phyloP scores from a whole-genome alignment of 1,140 invertebrate species.

The Drosophila quadrilineata region DNA sequence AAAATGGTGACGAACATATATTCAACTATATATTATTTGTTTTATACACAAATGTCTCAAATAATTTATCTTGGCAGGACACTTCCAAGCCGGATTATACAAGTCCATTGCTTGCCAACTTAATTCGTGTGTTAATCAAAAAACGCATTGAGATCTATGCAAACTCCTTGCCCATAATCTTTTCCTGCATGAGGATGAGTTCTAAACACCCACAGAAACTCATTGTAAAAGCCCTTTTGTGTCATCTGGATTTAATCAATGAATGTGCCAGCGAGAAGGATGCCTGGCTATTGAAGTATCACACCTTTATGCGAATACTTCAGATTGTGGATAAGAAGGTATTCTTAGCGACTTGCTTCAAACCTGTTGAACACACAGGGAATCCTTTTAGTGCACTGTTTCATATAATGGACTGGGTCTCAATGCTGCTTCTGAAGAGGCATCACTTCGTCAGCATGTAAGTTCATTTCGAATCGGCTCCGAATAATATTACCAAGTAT shows the following conservation, averaged over 20 bases:
- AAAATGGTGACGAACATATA: constrained; percentile 21
- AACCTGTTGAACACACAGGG: too few species aligned
- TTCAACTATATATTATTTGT: neutral
- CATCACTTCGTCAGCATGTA: constrained; percentile 30
- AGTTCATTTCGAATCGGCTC: constrained; percentile 11
- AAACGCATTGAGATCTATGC: constrained; percentile 19
- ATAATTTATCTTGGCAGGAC: constrained; percentile 13
- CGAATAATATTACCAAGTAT: too few species aligned
- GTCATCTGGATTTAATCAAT: constrained; percentile 22
- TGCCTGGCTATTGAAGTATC: constrained; percentile 30
- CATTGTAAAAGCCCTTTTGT: too few species aligned
- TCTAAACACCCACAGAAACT: too few species aligned
- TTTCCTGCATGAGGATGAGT: too few species aligned
- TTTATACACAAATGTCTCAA: neutral
- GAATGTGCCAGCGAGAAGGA: constrained; percentile 19
- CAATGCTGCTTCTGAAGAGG: constrained; percentile 27
- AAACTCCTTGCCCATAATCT: constrained; percentile 27
- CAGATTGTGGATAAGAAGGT: too few species aligned
- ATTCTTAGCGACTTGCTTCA: too few species aligned
- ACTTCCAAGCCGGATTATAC: neutral
- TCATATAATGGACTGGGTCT: constrained; percentile 20
- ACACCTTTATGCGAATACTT: constrained; percentile 29
- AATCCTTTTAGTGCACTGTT: constrained; percentile 21
- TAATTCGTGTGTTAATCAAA: constrained; percentile 32
- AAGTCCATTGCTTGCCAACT: constrained; percentile 18